Evolutionary conservation across 1,140 invertebrate species (phyloP), one percentile per base, ranked within the genome.

Genomic region (Diachasma alloeum): DNA sequence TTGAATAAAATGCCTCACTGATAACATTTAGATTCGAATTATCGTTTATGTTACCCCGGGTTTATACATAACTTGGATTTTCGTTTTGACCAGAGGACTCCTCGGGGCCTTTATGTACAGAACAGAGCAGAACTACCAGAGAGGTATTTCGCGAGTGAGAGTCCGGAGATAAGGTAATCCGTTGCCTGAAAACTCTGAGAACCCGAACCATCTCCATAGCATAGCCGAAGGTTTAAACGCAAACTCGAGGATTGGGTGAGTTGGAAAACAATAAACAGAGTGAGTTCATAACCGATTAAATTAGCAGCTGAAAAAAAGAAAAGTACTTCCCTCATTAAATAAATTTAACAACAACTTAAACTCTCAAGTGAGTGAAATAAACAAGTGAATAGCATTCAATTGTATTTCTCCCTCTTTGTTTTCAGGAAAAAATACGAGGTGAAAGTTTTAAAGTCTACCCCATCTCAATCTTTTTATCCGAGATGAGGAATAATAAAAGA

Each of bases 141-240:
- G 9, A 22, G 8, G 74, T 39, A 42, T 39, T 69, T 75, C 13
- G 78, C 86, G 83, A 84, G 86, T 86, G 86, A 87, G 84, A 85
- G 81, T 81, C 79, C 70, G 82, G 73, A 87, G 88, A 90, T 90
- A 90, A 90, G 87, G 85, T 89, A 90, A 90, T 90, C 88, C 84
- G 84, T 76, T 53, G 72, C 77, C 77, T 82, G 85, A 85, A 87
- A 89, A 88, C 83, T 87, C 84, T 80, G 77, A 68, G 77, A 75
- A 31, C 39, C 56, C 24, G 46, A 42, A 67, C 63, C 70, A 22
- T 56, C 10, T 36, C 15, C 44, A 48, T 48, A 22, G 48, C 19
- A 56, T 19, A 56, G 17, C 19, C 48, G 19, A 56, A 56, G 81
- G 80, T 85, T 84, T 80, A 42, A 85, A 85, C 81, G 80, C 80